A percentile compares a stretch with the other conserved stretches of the same genome.
Evolutionary conservation across 2,888 invertebrate genomes (phyloP).

Genomic region (Drosophila limbata): DNA sequence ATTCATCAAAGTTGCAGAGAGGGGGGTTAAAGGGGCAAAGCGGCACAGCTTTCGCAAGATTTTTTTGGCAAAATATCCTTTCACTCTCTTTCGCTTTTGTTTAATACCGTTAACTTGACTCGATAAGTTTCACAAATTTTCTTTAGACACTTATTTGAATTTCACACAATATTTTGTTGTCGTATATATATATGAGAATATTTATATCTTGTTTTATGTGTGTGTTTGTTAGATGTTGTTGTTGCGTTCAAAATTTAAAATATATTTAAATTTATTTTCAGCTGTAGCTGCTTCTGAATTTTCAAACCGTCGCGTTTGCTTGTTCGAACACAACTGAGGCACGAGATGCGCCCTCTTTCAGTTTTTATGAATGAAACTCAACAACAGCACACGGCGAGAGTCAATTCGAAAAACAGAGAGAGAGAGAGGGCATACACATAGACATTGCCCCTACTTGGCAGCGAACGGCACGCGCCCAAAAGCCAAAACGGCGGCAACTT

Average conservation of each 20-base stretch:
- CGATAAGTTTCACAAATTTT: conserved; percentile 20
- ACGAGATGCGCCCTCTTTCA: conserved; percentile 85
- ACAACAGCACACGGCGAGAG: conserved; percentile 46
- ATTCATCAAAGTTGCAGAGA: conserved; percentile 43
- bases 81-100: conserved; percentile 38
- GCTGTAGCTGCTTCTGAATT: conserved; percentile 43
- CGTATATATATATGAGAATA: conserved; percentile 4
- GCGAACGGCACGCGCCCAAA: conserved; percentile 73
- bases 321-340: conserved; percentile 86
- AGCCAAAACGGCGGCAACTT: conserved; percentile 53
- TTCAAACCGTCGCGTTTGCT: conserved; percentile 85
- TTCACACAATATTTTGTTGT: conserved; percentile 37
- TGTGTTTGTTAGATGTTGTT: conserved; percentile 20
- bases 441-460: conserved; percentile 67
- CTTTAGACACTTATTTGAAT: conserved; percentile 33
- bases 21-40: background rate
- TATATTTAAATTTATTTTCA: conserved; percentile 27
- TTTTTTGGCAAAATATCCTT: conserved; percentile 43
- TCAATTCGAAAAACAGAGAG: conserved; percentile 11
- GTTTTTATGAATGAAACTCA: conserved; percentile 86
- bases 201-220: conserved; percentile 13
- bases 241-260: conserved; percentile 24
- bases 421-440: conserved; percentile 13
- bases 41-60: conserved; percentile 37
- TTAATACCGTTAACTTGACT: conserved; percentile 17